These are phyloP conservation scores for Hyperoodon ampullatus DNA, from an alignment of 2,113 vertebrate genomes.

Conservation along the genomic window DNA sequence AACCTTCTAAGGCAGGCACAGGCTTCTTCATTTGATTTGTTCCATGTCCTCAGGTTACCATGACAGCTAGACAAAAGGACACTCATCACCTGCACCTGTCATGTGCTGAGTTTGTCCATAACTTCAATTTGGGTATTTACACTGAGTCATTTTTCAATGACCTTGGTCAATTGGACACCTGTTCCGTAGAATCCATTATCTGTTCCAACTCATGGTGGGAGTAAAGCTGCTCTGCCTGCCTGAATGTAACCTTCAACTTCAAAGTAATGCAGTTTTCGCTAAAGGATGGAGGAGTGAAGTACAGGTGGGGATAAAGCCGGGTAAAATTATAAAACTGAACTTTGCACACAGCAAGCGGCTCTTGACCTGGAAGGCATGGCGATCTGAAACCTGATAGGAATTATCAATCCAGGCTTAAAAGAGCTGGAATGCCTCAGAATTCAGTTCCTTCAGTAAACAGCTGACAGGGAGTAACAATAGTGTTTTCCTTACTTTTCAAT, in stretches of 20 bases:
- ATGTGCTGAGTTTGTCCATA: constrained; percentile 63
- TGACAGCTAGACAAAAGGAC: constrained; percentile 68
- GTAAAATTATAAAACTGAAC: constrained; percentile 65
- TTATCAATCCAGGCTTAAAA: constrained; percentile 44
- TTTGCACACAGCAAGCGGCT: constrained; percentile 45
- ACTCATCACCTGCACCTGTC: constrained; percentile 67
- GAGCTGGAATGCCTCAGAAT: neutral
- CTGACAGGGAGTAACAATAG: neutral
- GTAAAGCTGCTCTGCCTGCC: constrained; percentile 60
- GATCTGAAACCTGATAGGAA: constrained; percentile 58
- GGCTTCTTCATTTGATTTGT: constrained; percentile 61
- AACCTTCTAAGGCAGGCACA: constrained; percentile 55
- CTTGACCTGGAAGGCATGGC: constrained; percentile 40
- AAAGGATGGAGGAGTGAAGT: constrained; percentile 63
- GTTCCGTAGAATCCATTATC: constrained; percentile 73
- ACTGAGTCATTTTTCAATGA: constrained; percentile 73
- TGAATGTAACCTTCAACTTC: constrained; percentile 76
- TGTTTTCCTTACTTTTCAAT: constrained; percentile 46
- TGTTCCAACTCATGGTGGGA: constrained; percentile 70
- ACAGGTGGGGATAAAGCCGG: constrained; percentile 62
- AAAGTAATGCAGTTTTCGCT: constrained; percentile 68
- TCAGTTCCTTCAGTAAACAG: constrained; percentile 3
- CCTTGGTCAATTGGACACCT: constrained; percentile 76
- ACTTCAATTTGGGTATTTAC: constrained; percentile 70
- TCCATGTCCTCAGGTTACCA: constrained; percentile 37